Evolutionary conservation across 2,113 vertebrate species (phyloP), one percentile per base, ranked within the genome.

Genomic region (Dissostichus mawsoni): DNA sequence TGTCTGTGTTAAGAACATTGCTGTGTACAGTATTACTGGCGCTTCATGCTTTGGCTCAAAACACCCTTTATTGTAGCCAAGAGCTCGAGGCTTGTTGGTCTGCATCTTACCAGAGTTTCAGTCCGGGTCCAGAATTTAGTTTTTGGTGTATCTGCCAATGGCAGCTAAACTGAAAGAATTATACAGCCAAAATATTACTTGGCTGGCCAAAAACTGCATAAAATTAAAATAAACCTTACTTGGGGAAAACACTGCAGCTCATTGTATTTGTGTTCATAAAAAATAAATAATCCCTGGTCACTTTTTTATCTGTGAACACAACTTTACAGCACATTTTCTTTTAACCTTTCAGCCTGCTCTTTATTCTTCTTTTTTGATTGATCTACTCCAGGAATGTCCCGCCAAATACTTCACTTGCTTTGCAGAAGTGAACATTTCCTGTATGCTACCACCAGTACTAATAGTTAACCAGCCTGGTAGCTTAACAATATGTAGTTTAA

Each of bases 21-120:
- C 29, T 75, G 53, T 75, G 53, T 69, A 41, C 36, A 41, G 36
- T 71, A 67, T 71, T 25, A 33, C 36, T 29, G 20, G 14, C 36
- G 6, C 59, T 67, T 63, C 3, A 51, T 57, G 59, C 12, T 52
- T 81, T 73, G 20, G 36, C 52, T 74, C 53, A 45, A 23, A 16
- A 29, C 53, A 52, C 4, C 23, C 13, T 11, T 11, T 47, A 51
- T 52, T 45, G 25, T 65, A 25, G 33, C 20, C 2, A 20, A 33
- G 1, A 13, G n/a, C 64, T 11, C 8, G 8, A 33, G 74, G 45
- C 75, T 66, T 20, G 55, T 57, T 55, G 12, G 25, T 55, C n/a
- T 75, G 33, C 23, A 3, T 76, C 69, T 61, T 18, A 52, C 14
- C 53, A 20, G 41, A 69, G 58, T 23, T 58, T 12, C 3, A 20